These are phyloP conservation scores for Parnassius mnemosyne DNA, from an alignment of 2,888 invertebrate species.

Conservation along the genomic window DNA sequence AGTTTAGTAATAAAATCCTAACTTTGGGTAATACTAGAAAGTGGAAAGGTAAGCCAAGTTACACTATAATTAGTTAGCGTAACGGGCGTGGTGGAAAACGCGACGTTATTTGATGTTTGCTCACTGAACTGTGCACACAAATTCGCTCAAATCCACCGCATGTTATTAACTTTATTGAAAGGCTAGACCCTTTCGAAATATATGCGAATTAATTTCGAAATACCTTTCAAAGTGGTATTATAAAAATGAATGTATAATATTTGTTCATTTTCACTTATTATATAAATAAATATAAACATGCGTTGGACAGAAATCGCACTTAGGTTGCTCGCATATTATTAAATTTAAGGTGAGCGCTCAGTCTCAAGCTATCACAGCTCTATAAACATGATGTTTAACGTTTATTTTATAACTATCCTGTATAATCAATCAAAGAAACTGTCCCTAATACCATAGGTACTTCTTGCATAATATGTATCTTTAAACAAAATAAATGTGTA, in stretches of 20 bases:
- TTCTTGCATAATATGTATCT: too few relatives aligned
- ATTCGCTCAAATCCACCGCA: conserved; percentile 31
- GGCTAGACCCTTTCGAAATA: conserved; percentile 29
- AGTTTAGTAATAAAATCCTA: conserved; percentile 25
- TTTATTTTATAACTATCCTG: too few relatives aligned
- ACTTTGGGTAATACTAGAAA: conserved; percentile 18
- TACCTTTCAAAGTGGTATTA: conserved; percentile 3
- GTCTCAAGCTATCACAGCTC: too few relatives aligned
- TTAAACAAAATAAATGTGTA: too few relatives aligned
- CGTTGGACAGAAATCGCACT: too few relatives aligned
- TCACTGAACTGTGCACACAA: conserved; percentile 32
- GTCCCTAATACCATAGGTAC: too few relatives aligned
- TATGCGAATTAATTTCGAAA: conserved; percentile 8
- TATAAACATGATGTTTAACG: too few relatives aligned
- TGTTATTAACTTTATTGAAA: conserved; percentile 37
- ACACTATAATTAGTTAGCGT: conserved; percentile 26
- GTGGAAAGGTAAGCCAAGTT: conserved; percentile 24
- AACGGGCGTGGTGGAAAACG: conserved; percentile 21
- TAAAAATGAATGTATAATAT: neutral
- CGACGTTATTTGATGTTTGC: conserved; percentile 39
- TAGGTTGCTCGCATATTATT: too few relatives aligned
- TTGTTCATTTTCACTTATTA: too few relatives aligned
- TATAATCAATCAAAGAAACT: too few relatives aligned
- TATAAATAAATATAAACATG: too few relatives aligned
- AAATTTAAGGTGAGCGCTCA: too few relatives aligned